phyloP scores from a whole-genome alignment of 1,140 invertebrate genomes.

The Scaptomyza pallida region DNA sequence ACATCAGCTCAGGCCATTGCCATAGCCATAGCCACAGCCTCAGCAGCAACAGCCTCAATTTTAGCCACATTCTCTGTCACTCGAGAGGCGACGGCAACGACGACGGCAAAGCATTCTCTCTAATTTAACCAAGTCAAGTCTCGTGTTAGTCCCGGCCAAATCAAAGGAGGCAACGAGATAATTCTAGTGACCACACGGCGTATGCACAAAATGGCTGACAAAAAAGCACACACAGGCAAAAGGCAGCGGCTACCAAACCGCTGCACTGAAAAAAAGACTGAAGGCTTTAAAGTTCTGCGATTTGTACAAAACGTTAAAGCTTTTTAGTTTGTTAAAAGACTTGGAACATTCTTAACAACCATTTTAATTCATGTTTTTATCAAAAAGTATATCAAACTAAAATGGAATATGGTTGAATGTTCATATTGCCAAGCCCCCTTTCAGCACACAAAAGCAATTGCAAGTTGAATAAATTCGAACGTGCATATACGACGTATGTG shows the following conservation, averaged over 20 bases:
- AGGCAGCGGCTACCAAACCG: too few relatives aligned
- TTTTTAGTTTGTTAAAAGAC: not conserved
- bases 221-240: too few relatives aligned
- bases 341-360: not conserved
- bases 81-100: not conserved
- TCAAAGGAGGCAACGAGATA: not conserved
- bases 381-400: not conserved
- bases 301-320: not conserved
- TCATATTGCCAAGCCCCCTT: constrained; percentile 16
- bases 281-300: too few relatives aligned
- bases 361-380: not conserved
- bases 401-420: not conserved
- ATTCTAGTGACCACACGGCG: constrained; percentile 7
- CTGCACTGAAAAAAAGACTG: too few relatives aligned
- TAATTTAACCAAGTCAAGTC: constrained; percentile 27
- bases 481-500: constrained; percentile 36
- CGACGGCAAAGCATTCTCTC: constrained; percentile 21
- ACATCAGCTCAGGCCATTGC: constrained; percentile 7
- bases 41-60: constrained; percentile 1
- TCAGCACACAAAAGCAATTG: constrained; percentile 4
- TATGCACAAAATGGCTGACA: not conserved
- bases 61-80: constrained; percentile 7
- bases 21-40: constrained; percentile 9
- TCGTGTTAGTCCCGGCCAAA: not conserved
- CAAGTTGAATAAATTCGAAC: constrained; percentile 12